Conservation (phyloP, 2,797 vertebrate species). For the Erithacus rubecula region DNA sequence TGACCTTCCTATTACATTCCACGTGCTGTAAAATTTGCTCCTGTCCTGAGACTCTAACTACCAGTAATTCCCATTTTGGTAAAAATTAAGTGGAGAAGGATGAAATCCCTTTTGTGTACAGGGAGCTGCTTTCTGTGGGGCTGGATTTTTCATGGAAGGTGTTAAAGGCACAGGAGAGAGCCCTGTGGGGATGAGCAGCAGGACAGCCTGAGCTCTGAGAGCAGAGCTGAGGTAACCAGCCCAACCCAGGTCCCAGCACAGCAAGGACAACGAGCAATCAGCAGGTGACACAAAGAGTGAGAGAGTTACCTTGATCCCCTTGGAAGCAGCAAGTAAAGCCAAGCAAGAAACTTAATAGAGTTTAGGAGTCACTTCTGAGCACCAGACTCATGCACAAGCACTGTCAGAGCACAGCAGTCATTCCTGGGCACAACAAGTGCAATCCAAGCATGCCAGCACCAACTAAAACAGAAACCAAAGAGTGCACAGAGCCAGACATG, state of each 20-base stretch:
- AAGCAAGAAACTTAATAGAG: conserved; percentile 82
- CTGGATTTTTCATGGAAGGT: not conserved
- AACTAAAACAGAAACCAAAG: conserved; percentile 78
- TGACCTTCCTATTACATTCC: not conserved
- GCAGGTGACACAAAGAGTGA: conserved; percentile 28
- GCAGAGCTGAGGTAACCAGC: not conserved
- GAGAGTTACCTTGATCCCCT: conserved; percentile 88
- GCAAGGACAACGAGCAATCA: not conserved
- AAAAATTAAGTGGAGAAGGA: not conserved
- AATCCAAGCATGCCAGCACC: conserved; percentile 79
- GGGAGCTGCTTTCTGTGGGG: not conserved
- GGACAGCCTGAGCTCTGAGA: not conserved
- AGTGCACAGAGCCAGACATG: conserved; percentile 63
- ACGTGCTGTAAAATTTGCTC: not conserved
- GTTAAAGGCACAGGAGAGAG: not conserved
- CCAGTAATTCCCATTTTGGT: not conserved
- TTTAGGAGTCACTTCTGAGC: conserved; percentile 61
- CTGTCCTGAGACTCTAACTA: not conserved
- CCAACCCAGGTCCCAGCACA: not conserved
- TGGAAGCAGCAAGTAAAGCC: conserved; percentile 85
- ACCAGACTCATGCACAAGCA: conserved; percentile 82
- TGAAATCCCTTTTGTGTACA: not conserved
- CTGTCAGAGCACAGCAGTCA: conserved; percentile 67
- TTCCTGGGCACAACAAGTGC: conserved; percentile 78
- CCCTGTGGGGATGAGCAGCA: not conserved